Evolutionary conservation across 2,888 invertebrate species (phyloP).

Genomic region (Lapara coniferarum): DNA sequence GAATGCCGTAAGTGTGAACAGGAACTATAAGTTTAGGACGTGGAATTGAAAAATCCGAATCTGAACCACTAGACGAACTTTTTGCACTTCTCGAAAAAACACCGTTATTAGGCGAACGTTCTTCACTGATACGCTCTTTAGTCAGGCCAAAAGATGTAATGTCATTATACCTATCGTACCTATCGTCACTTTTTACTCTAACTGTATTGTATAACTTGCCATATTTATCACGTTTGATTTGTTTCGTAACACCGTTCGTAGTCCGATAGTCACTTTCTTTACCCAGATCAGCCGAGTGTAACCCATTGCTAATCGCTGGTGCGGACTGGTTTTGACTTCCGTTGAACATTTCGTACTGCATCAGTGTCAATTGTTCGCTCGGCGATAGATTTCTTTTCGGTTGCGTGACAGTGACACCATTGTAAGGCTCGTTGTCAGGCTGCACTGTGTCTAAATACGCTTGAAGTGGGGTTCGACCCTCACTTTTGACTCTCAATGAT

Average conservation of each 20-base stretch:
- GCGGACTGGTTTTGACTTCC: constrained; percentile 61
- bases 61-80: constrained; percentile 81
- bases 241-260: constrained; percentile 70
- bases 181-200: constrained; percentile 80
- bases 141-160: constrained; percentile 65
- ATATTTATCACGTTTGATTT: constrained; percentile 76
- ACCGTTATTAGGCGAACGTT: constrained; percentile 62
- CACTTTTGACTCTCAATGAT: constrained; percentile 80
- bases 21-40: constrained; percentile 94
- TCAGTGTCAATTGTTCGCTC: constrained; percentile 78
- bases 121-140: constrained; percentile 67
- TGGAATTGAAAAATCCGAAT: constrained; percentile 91
- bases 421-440: constrained; percentile 58
- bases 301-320: constrained; percentile 62
- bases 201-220: constrained; percentile 78
- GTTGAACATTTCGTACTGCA: constrained; percentile 77
- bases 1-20: constrained; percentile 92
- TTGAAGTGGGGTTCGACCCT: constrained; percentile 74
- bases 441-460: constrained; percentile 68
- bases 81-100: constrained; percentile 73
- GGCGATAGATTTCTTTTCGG: constrained; percentile 81
- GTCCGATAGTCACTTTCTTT: constrained; percentile 80
- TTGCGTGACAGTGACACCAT: constrained; percentile 79
- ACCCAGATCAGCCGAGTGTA: constrained; percentile 62
- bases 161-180: constrained; percentile 76